These are phyloP conservation scores for Enteromius trimaculatus DNA, from an alignment of 2,797 vertebrate genomes.

Conservation along the genomic window DNA sequence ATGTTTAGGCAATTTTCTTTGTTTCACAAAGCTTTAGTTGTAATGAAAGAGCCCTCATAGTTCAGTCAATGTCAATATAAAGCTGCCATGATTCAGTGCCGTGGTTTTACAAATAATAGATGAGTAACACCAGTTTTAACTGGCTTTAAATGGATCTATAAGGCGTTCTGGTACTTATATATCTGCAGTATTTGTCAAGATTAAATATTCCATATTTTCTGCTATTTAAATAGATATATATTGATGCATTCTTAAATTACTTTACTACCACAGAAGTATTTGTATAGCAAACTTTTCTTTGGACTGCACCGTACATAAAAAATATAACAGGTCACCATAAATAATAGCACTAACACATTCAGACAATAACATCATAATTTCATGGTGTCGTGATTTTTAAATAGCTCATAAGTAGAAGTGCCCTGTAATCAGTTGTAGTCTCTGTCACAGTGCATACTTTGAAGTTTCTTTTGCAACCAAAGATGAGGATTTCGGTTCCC, in stretches of 20 bases:
- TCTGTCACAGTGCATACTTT: slow-evolving; percentile 43
- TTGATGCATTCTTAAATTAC: slow-evolving; percentile 77
- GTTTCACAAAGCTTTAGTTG: slow-evolving; percentile 41
- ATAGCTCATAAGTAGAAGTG: slow-evolving; percentile 72
- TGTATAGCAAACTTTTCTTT: slow-evolving; percentile 66
- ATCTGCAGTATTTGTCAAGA: slow-evolving; percentile 79
- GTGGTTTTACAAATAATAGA: slow-evolving; percentile 56
- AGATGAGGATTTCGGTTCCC: slow-evolving; percentile 20
- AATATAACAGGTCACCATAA: slow-evolving; percentile 76
- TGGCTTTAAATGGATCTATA: slow-evolving; percentile 58
- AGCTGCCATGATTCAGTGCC: slow-evolving; percentile 68
- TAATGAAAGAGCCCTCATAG: slow-evolving; percentile 32
- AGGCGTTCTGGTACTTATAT: slow-evolving; percentile 70
- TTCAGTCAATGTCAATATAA: slow-evolving; percentile 55
- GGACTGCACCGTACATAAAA: slow-evolving; percentile 76
- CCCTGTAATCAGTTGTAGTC: slow-evolving; percentile 56
- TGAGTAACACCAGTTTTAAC: slow-evolving; percentile 62
- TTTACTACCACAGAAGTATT: slow-evolving; percentile 60
- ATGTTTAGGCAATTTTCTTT: slow-evolving; percentile 28
- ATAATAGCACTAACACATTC: slow-evolving; percentile 81
- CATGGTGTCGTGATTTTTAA: slow-evolving; percentile 76
- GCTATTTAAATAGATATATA: slow-evolving; percentile 77
- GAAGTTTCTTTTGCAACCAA: slow-evolving; percentile 20
- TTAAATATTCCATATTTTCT: slow-evolving; percentile 81
- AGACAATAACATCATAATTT: slow-evolving; percentile 77